Evolutionary conservation across 2,888 invertebrate species (phyloP), one percentile per base, ranked within the genome.

Genomic region (Sturmia bella): DNA sequence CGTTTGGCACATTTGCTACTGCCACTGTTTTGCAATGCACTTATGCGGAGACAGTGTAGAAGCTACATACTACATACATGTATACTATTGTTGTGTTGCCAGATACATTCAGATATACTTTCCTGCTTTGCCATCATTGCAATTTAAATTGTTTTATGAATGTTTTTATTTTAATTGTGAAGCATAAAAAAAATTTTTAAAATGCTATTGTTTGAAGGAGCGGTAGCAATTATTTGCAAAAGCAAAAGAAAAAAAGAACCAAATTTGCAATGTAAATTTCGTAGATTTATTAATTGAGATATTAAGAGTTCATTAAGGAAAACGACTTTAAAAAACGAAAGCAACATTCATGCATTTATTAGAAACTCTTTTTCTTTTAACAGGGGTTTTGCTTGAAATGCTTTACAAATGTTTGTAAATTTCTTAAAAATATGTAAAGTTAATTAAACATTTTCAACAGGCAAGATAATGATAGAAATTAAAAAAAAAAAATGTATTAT

Each of bases 201-300:
- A 64, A 41, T 39, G 19, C 50, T 54, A 45, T 56, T 63, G 37
- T 39, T 57, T 52, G 13, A 72, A 66, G 66, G 72, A 66, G 72
- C 78, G 72, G 78, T 79, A 73, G 78, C 66, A 66, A 73, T 79
- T 79, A 72, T 73, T 59, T 72, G 48, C 19, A n/a, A 50, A n/a
- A n/a, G n/a, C n/a, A n/a, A 45, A 45, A 37, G n/a, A 17, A 24
- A 43, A 37, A 37, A 56, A 15, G 32, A 27, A 63, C 37, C 59
- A 64, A 56, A 77, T 81, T 77, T 63, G 77, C 68, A 81, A 63
- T 81, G 73, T 73, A 68, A 81, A 81, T 81, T 50, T 76, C 43
- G 73, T 69, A 81, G 77, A 81, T 81, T 81, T 77, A 81, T 81
- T 81, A 81, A 81, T 81, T 77, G 77, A 81, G 77, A 81, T 81